Base-by-base conservation (phyloP, 2,888 invertebrate genomes). In the Gastrophysa polygoni region DNA sequence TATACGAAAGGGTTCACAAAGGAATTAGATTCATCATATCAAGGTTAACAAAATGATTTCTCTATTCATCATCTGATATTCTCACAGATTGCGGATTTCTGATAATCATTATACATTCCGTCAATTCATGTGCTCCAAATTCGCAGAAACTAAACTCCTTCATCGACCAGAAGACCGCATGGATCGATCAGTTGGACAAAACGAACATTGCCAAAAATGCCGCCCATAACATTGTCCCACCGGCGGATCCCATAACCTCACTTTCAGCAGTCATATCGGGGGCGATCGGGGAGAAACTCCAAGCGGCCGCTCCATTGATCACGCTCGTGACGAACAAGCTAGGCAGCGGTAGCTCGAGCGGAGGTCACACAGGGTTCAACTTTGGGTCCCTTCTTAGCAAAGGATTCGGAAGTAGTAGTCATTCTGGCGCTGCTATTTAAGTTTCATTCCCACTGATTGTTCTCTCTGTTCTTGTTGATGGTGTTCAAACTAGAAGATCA, bases 141-240 rank as follows among this genome's bases (percentile, higher is more conserved):
- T 76, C 86, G 68, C 85, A 92, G 92, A 92, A 92, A 89, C 86
- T 92, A 83, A 91, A 92, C 83, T 88, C 89, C 67, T 86, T 92
- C 81, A 85, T 93, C 82, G 92, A 93, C 76, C 87, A 91, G 54
- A 92, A 92, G 82, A 92, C 91, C 38, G 85, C 86, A 29, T 86
- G 89, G 72, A 84, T 93, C 63, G 84, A 86, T 58, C 86, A 87
- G 52, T 81, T 92, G 77, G 92, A 93, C 81, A 85, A 84, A 55
- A 81, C 88, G 69, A 93, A 92, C 81, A 87, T 90, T 71, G 89
- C 86, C 73, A 88, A 92, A 80, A 93, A 92, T 81, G 87, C 86
- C 68, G 89, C 89, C 73, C 90, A 88, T 77, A 89, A 89, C 50
- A 92, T 92, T 75, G 88, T 88, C 73, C 75, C 86, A 10, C 90